Evolutionary conservation across 2,113 vertebrate genomes (phyloP), one percentile per base, ranked within the genome.

Genomic region (Cryptotis parvus): DNA sequence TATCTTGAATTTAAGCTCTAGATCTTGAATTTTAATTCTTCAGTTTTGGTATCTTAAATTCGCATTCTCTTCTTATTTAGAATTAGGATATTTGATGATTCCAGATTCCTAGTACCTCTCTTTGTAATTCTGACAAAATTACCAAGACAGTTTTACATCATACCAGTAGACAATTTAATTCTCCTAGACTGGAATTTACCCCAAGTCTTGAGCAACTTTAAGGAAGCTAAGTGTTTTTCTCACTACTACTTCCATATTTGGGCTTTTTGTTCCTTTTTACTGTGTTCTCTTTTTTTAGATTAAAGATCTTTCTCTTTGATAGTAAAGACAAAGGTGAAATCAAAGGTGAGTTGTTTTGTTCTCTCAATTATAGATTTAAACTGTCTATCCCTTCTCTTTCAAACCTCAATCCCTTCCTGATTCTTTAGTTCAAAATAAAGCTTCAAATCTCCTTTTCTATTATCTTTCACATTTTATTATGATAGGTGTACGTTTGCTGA

Each of bases 401-500:
- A 74, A 87, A 15, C 20, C 15, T 76, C 45, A 66, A 70, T 84
- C 37, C 16, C 1, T 68, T 81, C 39, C 29, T 66, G 4, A 61
- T 75, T 26, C 10, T 27, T 20, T 31, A 26, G 22, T 76, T 84
- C 26, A 58, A 72, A 55, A 26, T 58, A 39, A 3, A n/a, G 37
- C 63, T 78, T 72, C 29, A 31, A 74, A 39, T 49, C 2, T 31
- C 39, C n/a, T 92, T 86, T 89, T 43, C 20, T 74, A 29, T 63
- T 72, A 80, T 6, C 29, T 52, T 35, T 18, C 90, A 52, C 31
- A 81, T 75, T 92, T 86, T 90, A 85, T 87, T 66, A 78, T 37
- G 27, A 52, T 26, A 45, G 3, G 4, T 65, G 61, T 93, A 84
- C 33, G 66, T 16, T 52, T 90, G 35, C 37, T 90, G 29, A 76